Evolutionary conservation across 1,140 invertebrate genomes (phyloP), one percentile per base, ranked within the genome.

Genomic region (Drosophila eugracilis): DNA sequence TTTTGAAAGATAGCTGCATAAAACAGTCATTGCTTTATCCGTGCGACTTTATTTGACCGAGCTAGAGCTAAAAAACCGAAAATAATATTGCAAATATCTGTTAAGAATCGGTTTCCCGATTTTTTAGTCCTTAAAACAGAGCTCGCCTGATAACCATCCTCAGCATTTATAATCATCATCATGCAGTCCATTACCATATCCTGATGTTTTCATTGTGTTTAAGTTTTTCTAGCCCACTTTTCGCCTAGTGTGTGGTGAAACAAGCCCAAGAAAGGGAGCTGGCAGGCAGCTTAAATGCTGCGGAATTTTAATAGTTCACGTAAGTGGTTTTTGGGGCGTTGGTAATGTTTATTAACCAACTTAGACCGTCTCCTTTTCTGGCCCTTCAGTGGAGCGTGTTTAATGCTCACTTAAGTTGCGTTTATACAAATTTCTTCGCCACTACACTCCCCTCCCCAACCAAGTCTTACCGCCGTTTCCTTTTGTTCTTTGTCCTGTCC

Each of bases 291-390:
- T 83, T 69, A 88, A 83, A 89, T 83, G 78, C 78, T 72, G 71
- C 37, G 78, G 71, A 83, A 88, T 88, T 88, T 88, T 88, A 88
- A 88, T 88, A 88, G 83, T 88, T 88, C 62, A 78, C 83, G 70
- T 78, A 86, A 86, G 88, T 88, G 83, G 83, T 75, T 88, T 83
- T 78, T 88, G 83, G 83, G 84, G 83, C 84, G 78, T 88, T 83
- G 70, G 84, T 88, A 86, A 86, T 86, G 83, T 86, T 86, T 86
- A 86, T 88, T 89, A 88, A 83, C 83, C 84, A 83, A 83, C 78
- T 89, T 88, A 78, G 80, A 55, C 55, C 14, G 1, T 14, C 15
- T 5, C 26, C 34, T 50, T 37, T 62, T 2, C 24, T 70, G 50
- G 57, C 83, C 58, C 78, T 85, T 45, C 73, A 75, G 70, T 88